Evolutionary conservation across 2,113 vertebrate species (phyloP), one percentile per base, ranked within the genome.

Genomic region (Anolis carolinensis): DNA sequence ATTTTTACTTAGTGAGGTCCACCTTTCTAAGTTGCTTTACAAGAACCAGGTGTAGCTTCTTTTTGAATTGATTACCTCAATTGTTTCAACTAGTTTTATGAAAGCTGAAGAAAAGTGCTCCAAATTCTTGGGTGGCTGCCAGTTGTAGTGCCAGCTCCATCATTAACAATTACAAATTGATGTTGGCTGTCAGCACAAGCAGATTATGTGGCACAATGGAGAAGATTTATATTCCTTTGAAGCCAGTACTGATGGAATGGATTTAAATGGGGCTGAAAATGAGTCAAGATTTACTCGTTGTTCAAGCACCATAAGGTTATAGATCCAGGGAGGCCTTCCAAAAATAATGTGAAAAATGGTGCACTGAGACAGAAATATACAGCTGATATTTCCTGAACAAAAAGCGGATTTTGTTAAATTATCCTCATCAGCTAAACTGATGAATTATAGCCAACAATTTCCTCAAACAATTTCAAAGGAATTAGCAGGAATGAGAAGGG

Each of bases 91-190:
- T 92, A 87, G 88, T 88, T 90, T 77, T 82, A 86, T 88, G 91
- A 92, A 90, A 92, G 72, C 59, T 85, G 82, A 92, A 73, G 65
- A 92, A 89, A 92, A 93, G 84, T 89, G 71, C 44, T 82, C 48
- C 16, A 84, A 85, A 90, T 79, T 90, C 82, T 73, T 92, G 89
- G 89, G 59, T 52, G 89, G 77, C 81, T 93, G 91, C 83, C 76
- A 65, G 55, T 80, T 65, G 36, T 85, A 92, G 36, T 74, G 89
- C 80, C 84, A 88, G 65, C 39, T 91, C 79, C 86, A 63, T 89
- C 82, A 85, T 91, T 92, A 44, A n/a, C 90, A 93, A 92, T 92
- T 89, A 92, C 83, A 89, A 92, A 94, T 89, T 90, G 86, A 91
- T 76, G 77, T 76, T 90, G 72, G 81, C 85, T 93, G 44, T 87